Evolutionary conservation across 2,797 vertebrate genomes (phyloP), one percentile per base, ranked within the genome.

Genomic region (Chrosomus eos): DNA sequence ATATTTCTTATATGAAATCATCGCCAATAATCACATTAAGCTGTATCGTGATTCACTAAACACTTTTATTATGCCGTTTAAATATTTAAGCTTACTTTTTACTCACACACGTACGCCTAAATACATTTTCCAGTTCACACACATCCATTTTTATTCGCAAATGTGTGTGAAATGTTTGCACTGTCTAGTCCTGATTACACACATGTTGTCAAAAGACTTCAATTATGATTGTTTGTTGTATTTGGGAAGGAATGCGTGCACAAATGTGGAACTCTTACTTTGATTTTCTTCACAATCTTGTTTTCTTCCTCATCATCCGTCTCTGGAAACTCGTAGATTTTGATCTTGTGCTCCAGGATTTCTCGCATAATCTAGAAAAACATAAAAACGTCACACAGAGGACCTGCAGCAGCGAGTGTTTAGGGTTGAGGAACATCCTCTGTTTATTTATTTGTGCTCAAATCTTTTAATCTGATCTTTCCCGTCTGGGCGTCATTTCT

Each of bases 311-410:
- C 98, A 72, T 99, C 98, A 79, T 99, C 97, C 0, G 96, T 98
- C 94, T 99, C 98, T 18, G 98, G 97, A 91, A 99, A 99, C 95
- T 99, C 98, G 87, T 99, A 99, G 94, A 99, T 98, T 94, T 98
- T 99, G 91, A 99, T 99, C 97, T 99, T 99, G 94, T 99, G 97
- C 93, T 99, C 98, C 91, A 97, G 97, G 91, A 99, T 99, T 96
- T 99, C 98, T 92, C 97, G 94, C 98, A 99, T 99, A 93, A 99
- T 98, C 98, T 99, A 89, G 89, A 90, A 33, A 81, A 70, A 91
- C 88, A 82, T 4, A 38, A 19, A 83, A 26, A 78, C 1, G 21
- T 74, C 26, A 72, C 9, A 80, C 40, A 53, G 58, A 64, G 60
- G 31, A 76, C 21, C 66, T 4, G 75, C 60, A n/a, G 23, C 11